A percentile compares a stretch with the other conserved stretches of the same genome.
Conservation (phyloP, 2,113 vertebrate genomes). For the zebrafish (Danio rerio) region DNA sequence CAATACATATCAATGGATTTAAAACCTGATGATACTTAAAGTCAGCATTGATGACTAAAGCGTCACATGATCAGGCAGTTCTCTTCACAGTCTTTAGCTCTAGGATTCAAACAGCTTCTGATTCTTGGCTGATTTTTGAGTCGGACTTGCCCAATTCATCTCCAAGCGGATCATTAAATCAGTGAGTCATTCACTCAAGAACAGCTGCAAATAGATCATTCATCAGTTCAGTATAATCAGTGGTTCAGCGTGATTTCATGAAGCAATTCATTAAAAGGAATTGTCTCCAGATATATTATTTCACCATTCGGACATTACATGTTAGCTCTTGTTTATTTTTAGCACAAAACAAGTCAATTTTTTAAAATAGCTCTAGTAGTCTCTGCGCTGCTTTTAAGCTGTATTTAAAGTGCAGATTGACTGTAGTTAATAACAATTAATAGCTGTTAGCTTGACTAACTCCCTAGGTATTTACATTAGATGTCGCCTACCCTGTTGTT, state of each 20-base stretch:
- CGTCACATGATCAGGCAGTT: neutral
- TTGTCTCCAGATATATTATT: neutral
- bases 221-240: constrained; percentile 1
- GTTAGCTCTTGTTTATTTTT: neutral
- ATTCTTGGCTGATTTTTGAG: neutral
- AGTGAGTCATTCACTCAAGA: constrained; percentile 1
- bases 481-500: too few relatives aligned
- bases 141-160: neutral
- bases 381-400: too few relatives aligned
- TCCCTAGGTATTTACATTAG: too few relatives aligned
- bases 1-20: too few relatives aligned
- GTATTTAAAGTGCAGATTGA: too few relatives aligned
- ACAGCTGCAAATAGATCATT: neutral
- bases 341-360: too few relatives aligned
- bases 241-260: neutral
- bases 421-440: too few relatives aligned
- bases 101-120: neutral
- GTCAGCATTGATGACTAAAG: neutral
- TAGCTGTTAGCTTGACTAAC: too few relatives aligned
- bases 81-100: neutral
- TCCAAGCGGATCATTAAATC: neutral
- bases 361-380: too few relatives aligned
- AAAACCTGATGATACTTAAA: neutral
- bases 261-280: neutral
- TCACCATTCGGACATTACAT: neutral